Conservation (phyloP, 2,113 vertebrate species). For the Thamnophis sirtalis region DNA sequence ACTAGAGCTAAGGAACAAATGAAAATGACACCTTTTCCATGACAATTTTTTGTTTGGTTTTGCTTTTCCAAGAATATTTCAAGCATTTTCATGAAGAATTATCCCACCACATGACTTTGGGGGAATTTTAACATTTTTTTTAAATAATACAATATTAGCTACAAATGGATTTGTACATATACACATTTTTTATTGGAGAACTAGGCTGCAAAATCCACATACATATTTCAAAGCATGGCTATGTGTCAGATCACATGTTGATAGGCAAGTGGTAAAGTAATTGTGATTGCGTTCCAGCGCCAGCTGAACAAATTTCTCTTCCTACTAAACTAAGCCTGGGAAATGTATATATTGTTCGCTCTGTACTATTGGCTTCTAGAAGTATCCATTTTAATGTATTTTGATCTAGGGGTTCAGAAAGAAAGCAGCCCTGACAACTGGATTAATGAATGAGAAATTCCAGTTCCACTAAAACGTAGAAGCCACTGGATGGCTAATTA, state of each 20-base stretch:
- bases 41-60: background rate
- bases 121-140: background rate
- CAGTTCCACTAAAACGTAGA: background rate
- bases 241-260: background rate
- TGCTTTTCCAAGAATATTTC: background rate
- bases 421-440: background rate
- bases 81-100: background rate
- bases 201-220: background rate
- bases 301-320: background rate
- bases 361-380: background rate
- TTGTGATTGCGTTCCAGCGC: background rate
- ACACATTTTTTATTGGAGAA: background rate
- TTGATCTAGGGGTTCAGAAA: background rate
- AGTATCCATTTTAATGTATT: background rate
- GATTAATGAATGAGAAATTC: background rate
- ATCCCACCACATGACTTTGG: background rate
- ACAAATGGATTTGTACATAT: background rate
- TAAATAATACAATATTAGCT: background rate
- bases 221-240: background rate
- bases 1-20: background rate
- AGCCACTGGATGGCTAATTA: constrained; percentile 30
- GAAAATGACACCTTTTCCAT: background rate
- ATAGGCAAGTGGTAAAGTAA: background rate
- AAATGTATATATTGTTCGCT: background rate
- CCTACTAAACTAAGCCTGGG: background rate